Percentiles rank a stretch among this genome's conserved stretches.
Evolutionary conservation across 2,113 vertebrate genomes (phyloP).

Genomic region (Phasianus colchicus): DNA sequence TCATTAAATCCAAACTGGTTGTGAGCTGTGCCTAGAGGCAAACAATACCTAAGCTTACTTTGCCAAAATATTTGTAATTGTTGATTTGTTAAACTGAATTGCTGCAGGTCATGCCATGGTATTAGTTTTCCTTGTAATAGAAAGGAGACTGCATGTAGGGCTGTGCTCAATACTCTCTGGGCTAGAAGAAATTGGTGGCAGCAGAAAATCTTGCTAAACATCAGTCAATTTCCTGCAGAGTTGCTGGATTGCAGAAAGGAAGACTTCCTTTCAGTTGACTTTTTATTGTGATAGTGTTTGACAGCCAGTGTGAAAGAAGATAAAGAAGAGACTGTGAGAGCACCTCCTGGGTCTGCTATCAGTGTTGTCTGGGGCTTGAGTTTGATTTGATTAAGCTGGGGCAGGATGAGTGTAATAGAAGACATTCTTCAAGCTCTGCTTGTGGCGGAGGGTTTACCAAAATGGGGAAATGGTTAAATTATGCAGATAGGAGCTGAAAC

Average conservation of each 20-base stretch:
- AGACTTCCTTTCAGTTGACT: background rate
- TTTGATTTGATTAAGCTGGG: background rate
- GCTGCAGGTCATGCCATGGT: conserved; percentile 69
- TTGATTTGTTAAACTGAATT: conserved; percentile 74
- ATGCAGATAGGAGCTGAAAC: background rate
- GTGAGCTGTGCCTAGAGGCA: conserved; percentile 62
- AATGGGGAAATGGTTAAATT: background rate
- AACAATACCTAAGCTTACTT: conserved; percentile 75
- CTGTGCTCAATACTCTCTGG: conserved; percentile 29
- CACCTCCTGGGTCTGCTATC: background rate
- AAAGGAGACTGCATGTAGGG: conserved; percentile 25
- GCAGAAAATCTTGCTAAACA: conserved; percentile 1
- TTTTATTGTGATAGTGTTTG: background rate
- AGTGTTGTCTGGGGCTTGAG: background rate
- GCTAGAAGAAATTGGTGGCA: conserved; percentile 40
- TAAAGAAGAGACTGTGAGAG: background rate
- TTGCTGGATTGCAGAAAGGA: background rate
- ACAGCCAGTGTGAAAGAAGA: background rate
- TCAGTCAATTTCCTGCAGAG: background rate
- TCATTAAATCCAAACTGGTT: conserved; percentile 34
- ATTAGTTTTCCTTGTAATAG: conserved; percentile 59
- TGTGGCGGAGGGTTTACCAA: background rate
- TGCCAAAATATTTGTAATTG: conserved; percentile 75
- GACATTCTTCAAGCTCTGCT: background rate
- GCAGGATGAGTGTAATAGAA: background rate